Conservation (phyloP, 2,113 vertebrate species). For the Neolamprologus caudopunctatus region DNA sequence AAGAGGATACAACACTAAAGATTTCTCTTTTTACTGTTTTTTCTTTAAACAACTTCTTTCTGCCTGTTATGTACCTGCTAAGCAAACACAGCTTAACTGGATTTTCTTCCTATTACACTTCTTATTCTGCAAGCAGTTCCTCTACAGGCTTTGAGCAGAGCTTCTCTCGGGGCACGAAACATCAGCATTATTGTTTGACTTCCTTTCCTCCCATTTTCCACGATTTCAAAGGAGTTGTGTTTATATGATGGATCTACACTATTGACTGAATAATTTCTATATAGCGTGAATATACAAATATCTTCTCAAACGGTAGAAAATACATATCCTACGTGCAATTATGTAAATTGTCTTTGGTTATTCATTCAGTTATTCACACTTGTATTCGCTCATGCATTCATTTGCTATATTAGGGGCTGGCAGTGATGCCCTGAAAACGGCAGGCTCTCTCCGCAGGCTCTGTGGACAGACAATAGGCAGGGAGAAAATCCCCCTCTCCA, state of each 20-base stretch:
- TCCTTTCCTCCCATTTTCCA: neutral
- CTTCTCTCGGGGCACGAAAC: constrained; percentile 60
- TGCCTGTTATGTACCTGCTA: constrained; percentile 45
- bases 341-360: constrained; percentile 73
- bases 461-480: constrained; percentile 51
- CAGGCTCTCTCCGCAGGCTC: constrained; percentile 50
- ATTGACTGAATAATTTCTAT: constrained; percentile 73
- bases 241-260: constrained; percentile 68
- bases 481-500: constrained; percentile 27
- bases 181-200: constrained; percentile 69
- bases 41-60: neutral
- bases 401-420: constrained; percentile 66
- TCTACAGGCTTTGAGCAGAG: constrained; percentile 45
- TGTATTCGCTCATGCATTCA: constrained; percentile 72
- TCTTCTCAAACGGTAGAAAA: constrained; percentile 60
- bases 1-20: neutral
- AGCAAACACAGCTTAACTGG: constrained; percentile 47
- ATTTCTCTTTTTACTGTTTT: neutral
- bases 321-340: constrained; percentile 69
- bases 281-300: constrained; percentile 70
- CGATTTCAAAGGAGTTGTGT: constrained; percentile 70
- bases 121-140: constrained; percentile 41
- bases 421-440: constrained; percentile 42
- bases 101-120: constrained; percentile 28
- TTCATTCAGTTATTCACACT: constrained; percentile 72